phyloP scores from a whole-genome alignment of 1,140 invertebrate genomes.

The Aphelinus certus region DNA sequence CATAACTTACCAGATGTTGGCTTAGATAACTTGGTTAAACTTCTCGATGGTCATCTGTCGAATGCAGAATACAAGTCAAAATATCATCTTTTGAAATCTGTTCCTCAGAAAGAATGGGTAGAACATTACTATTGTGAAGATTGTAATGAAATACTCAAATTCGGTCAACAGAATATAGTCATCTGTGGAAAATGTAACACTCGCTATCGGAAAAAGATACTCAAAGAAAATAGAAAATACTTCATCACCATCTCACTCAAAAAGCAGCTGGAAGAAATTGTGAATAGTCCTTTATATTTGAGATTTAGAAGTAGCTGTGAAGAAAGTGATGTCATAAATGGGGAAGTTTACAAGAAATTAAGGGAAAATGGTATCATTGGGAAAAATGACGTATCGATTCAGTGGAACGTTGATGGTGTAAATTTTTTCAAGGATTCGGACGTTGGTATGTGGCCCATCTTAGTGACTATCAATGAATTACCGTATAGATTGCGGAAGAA shows the following conservation, averaged over 20 bases:
- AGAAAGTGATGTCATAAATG: neutral
- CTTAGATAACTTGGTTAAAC: neutral
- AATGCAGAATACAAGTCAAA: neutral
- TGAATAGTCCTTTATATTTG: neutral
- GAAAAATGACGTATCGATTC: neutral
- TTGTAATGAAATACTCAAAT: neutral
- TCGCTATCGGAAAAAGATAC: neutral
- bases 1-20: neutral
- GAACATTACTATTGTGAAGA: neutral
- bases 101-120: neutral
- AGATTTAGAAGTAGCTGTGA: neutral
- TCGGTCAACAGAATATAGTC: neutral
- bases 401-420: conserved; percentile 19
- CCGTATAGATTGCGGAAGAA: conserved; percentile 37
- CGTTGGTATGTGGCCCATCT: conserved; percentile 35
- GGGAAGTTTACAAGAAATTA: neutral
- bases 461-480: conserved; percentile 40
- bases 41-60: neutral
- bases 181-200: neutral
- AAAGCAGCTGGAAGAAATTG: neutral
- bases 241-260: neutral
- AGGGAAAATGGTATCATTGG: neutral
- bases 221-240: neutral
- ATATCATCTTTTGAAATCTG: neutral
- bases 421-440: neutral